Conservation (phyloP, 2,113 vertebrate genomes). For the Neodon shergylaensis region DNA sequence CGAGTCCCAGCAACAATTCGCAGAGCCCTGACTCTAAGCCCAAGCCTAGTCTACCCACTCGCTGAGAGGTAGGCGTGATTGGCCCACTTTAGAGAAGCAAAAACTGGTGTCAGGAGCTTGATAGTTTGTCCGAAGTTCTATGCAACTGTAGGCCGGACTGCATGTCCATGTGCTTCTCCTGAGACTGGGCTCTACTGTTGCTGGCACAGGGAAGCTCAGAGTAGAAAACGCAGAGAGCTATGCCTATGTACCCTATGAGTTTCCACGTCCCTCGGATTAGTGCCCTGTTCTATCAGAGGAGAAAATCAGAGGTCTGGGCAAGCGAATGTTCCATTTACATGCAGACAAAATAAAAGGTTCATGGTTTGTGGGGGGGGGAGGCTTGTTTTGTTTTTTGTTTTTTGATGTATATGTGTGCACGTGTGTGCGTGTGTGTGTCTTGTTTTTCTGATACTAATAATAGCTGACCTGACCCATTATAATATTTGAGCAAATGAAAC, state of each 20-base stretch:
- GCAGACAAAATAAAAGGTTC: not conserved
- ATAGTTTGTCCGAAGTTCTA: not conserved
- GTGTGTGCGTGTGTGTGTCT: not conserved
- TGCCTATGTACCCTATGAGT: not conserved
- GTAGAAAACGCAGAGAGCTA: not conserved
- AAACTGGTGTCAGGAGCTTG: not conserved
- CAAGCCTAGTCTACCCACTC: not conserved
- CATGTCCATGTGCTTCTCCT: not conserved
- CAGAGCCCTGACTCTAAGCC: not conserved
- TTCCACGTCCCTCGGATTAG: not conserved
- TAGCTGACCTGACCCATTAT: too few relatives aligned
- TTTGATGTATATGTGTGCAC: rapidly evolving
- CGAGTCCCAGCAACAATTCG: not conserved
- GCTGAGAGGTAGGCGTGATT: not conserved
- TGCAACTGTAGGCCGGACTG: not conserved
- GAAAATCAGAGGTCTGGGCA: not conserved
- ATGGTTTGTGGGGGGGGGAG: not conserved
- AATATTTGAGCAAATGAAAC: not conserved
- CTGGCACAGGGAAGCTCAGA: not conserved
- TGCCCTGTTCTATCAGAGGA: not conserved
- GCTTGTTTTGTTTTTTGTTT: not conserved
- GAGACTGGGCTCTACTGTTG: not conserved
- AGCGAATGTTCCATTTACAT: not conserved
- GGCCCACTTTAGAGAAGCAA: not conserved
- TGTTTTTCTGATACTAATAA: not conserved